Percentiles rank a stretch among this genome's conserved stretches.
These are phyloP conservation scores for Gadus chalcogrammus DNA, from an alignment of 2,113 vertebrate genomes.

Conservation along the genomic window DNA sequence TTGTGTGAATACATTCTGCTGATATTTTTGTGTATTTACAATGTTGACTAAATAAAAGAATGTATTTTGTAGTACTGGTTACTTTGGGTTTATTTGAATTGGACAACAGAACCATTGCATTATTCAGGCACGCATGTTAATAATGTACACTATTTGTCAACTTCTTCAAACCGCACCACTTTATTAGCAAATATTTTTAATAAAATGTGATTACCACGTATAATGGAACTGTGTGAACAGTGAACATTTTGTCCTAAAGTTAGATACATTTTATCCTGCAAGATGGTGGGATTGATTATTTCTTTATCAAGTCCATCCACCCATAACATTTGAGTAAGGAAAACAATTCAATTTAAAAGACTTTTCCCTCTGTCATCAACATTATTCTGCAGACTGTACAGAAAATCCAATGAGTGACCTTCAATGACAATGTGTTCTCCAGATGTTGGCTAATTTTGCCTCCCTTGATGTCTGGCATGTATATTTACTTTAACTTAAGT, in stretches of 20 bases:
- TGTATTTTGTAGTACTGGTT: conserved; percentile 75
- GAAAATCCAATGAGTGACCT: conserved; percentile 39
- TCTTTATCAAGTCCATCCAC: too few relatives aligned
- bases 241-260: too few relatives aligned
- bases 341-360: conserved; percentile 37
- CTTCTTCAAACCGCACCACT: too few relatives aligned
- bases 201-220: too few relatives aligned
- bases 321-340: neutral
- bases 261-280: too few relatives aligned
- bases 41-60: conserved; percentile 73
- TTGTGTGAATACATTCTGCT: conserved; percentile 55
- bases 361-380: conserved; percentile 43
- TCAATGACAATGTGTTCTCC: conserved; percentile 52
- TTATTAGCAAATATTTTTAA: too few relatives aligned
- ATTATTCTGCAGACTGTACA: conserved; percentile 43
- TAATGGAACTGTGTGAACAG: too few relatives aligned
- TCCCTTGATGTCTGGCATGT: conserved; percentile 23
- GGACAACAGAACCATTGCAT: conserved; percentile 15
- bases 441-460: conserved; percentile 56
- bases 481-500: conserved; percentile 3
- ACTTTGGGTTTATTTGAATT: neutral
- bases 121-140: too few relatives aligned
- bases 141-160: neutral
- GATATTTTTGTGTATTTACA: conserved; percentile 65
- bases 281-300: too few relatives aligned